Evolutionary conservation across 37 sponge, comb jelly and placozoan species (phyloP).

Genomic region (Mnemiopsis leidyi): DNA sequence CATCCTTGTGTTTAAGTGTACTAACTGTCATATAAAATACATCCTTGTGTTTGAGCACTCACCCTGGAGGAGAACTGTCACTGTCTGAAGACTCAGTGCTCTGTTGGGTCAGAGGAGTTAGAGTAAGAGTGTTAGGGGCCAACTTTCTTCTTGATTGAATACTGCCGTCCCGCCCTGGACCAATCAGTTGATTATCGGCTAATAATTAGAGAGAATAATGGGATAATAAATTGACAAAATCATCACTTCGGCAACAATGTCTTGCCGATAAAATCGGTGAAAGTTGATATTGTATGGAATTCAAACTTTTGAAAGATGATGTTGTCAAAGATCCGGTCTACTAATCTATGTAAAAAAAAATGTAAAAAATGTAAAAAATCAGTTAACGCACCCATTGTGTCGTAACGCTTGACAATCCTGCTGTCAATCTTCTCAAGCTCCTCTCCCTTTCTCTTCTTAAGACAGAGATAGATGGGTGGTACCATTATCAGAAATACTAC

Average conservation of each 20-base stretch:
- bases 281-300: no score
- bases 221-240: no score
- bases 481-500: slow-evolving; percentile 19
- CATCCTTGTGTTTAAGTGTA: not conserved
- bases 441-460: slow-evolving; percentile 25
- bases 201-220: no score
- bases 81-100: slow-evolving; percentile 29
- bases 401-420: not conserved
- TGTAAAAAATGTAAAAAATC: no score
- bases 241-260: no score
- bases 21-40: not conserved
- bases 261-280: no score
- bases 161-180: slow-evolving; percentile 53
- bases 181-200: no score
- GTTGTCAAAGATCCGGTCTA: no score
- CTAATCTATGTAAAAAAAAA: no score
- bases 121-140: slow-evolving; percentile 8
- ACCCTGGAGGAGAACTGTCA: slow-evolving; percentile 62
- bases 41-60: slow-evolving; percentile 1
- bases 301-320: no score
- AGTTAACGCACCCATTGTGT: slow-evolving; percentile 24
- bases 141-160: slow-evolving; percentile 53
- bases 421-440: slow-evolving; percentile 24
- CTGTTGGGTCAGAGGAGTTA: not conserved
- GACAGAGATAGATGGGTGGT: not conserved